Evolutionary conservation across 2,888 invertebrate species (phyloP).

Genomic region (Yponomeuta sedellus): DNA sequence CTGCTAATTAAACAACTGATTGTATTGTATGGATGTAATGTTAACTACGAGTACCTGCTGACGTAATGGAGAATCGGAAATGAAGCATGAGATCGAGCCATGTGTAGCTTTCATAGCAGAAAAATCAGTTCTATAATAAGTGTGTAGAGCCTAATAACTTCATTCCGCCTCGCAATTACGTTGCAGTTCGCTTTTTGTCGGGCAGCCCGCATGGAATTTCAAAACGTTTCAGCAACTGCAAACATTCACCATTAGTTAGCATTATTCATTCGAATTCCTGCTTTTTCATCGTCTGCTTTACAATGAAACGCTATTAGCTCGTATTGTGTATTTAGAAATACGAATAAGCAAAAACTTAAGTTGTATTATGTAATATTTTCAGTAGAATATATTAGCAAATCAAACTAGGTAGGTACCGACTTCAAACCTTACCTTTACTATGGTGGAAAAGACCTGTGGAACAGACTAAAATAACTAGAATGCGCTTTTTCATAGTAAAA

Average conservation of each 20-base stretch:
- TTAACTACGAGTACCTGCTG: no score
- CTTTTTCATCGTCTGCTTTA: constrained; percentile 58
- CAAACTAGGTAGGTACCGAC: no score
- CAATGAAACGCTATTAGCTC: constrained; percentile 36
- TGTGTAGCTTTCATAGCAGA: neutral
- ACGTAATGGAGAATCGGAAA: no score
- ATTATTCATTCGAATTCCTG: constrained; percentile 52
- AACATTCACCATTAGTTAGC: constrained; percentile 61
- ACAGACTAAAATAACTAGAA: no score
- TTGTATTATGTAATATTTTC: neutral
- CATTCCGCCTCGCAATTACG: constrained; percentile 53
- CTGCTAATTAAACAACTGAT: no score
- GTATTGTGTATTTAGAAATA: constrained; percentile 4
- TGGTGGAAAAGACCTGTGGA: no score
- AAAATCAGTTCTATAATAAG: constrained; percentile 13
- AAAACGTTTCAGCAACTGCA: constrained; percentile 48
- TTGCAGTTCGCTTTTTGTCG: constrained; percentile 44
- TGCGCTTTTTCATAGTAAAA: no score
- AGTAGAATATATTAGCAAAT: neutral
- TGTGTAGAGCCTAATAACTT: constrained; percentile 47
- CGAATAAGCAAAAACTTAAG: neutral
- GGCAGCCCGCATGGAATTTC: constrained; percentile 37
- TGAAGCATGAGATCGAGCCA: neutral
- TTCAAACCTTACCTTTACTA: no score
- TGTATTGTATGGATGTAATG: no score